Evolutionary conservation across 2,888 invertebrate species (phyloP).

Genomic region (Marronus borbonicus): DNA sequence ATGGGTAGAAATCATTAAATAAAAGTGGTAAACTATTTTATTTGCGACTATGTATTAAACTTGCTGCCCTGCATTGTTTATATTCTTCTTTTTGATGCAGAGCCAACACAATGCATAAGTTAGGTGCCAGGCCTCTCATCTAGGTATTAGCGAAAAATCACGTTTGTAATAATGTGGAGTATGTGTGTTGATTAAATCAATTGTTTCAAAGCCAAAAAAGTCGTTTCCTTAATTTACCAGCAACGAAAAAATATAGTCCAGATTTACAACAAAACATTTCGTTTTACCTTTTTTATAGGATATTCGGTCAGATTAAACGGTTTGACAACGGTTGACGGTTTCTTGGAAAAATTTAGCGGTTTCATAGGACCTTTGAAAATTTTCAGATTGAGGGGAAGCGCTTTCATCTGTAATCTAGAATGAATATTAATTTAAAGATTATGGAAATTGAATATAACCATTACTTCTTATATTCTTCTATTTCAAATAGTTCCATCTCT

Average conservation of each 20-base stretch:
- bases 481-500: slow-evolving; percentile 76
- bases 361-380: slow-evolving; percentile 72
- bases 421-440: slow-evolving; percentile 39
- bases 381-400: slow-evolving; percentile 77
- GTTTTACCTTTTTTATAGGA: slow-evolving; percentile 57
- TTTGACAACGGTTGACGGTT: slow-evolving; percentile 75
- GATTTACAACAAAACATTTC: not conserved
- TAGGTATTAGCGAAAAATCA: no score
- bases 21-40: no score
- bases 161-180: no score
- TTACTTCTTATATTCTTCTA: slow-evolving; percentile 78
- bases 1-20: no score
- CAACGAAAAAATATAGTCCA: not conserved
- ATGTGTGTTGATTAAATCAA: no score
- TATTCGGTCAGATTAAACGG: slow-evolving; percentile 78
- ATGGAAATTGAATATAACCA: not conserved
- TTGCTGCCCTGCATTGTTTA: no score
- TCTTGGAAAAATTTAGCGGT: slow-evolving; percentile 72
- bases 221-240: not conserved
- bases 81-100: no score
- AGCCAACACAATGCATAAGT: no score
- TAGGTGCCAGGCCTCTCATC: no score
- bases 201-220: no score
- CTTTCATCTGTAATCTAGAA: slow-evolving; percentile 76
- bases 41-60: no score